Conservation (phyloP, 2,888 invertebrate species). For the Aporophyla nigra region DNA sequence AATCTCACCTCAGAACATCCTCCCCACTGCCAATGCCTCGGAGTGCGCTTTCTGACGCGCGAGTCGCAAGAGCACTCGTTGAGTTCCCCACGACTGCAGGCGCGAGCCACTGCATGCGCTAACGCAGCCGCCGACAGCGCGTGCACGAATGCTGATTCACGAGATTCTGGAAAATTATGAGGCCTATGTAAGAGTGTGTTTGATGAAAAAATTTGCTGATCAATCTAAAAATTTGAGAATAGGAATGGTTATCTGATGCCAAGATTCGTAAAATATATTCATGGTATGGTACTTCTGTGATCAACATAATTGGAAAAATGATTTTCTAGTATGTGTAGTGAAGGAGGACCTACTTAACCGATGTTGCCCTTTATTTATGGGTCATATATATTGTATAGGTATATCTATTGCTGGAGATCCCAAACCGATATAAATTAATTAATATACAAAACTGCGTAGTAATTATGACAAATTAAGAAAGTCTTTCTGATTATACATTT, state of each 20-base stretch:
- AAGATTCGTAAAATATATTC: neutral
- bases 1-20: constrained; percentile 96
- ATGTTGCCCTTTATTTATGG: no score
- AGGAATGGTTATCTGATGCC: neutral
- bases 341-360: no score
- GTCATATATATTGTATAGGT: no score
- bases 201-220: neutral
- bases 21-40: constrained; percentile 97
- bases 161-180: constrained; percentile 92
- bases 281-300: neutral
- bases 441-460: neutral
- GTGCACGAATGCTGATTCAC: constrained; percentile 97
- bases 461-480: neutral
- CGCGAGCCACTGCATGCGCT: constrained; percentile 96
- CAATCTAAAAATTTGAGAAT: neutral
- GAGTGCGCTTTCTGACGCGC: constrained; percentile 93
- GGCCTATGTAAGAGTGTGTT: neutral
- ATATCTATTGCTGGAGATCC: no score
- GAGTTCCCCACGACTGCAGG: constrained; percentile 96
- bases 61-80: constrained; percentile 97
- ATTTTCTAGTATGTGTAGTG: neutral
- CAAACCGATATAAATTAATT: no score
- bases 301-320: neutral
- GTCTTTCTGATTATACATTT: neutral
- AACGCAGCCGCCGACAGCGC: constrained; percentile 97